These are phyloP conservation scores for Eurystomus glaucurus DNA, from an alignment of 2,797 vertebrate species.

Conservation along the genomic window DNA sequence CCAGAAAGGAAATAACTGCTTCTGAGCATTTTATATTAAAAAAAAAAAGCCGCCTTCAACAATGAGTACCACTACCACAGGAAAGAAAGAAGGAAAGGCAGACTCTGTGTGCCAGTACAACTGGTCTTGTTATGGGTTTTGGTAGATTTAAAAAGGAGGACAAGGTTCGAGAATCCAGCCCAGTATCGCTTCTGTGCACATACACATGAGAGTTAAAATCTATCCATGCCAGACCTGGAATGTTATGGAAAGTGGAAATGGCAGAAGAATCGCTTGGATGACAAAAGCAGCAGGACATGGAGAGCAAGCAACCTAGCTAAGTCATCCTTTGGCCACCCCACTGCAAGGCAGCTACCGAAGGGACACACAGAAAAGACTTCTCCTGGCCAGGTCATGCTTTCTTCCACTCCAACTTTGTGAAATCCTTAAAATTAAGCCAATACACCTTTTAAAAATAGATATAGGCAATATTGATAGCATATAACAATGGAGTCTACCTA, in stretches of 20 bases:
- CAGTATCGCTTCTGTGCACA: background rate
- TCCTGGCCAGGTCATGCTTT: background rate
- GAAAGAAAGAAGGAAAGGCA: background rate
- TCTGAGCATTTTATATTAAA: background rate
- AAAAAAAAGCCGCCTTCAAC: background rate
- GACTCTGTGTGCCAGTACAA: fast-evolving
- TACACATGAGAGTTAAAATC: background rate
- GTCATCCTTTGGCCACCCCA: background rate
- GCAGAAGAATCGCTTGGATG: background rate
- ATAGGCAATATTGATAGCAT: background rate
- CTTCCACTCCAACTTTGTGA: background rate
- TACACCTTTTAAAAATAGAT: background rate
- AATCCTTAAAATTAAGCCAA: background rate
- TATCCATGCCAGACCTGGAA: fast-evolving
- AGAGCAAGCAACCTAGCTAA: fast-evolving
- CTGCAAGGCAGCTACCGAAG: background rate
- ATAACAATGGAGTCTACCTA: background rate
- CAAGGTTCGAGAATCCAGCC: background rate
- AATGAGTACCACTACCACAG: background rate
- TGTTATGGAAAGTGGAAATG: background rate
- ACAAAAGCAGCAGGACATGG: background rate
- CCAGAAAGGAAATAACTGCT: background rate
- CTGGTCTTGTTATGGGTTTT: background rate
- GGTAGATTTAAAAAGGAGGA: background rate
- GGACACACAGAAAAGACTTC: background rate